Percentiles rank a stretch among this genome's conserved stretches.
phyloP scores from a whole-genome alignment of 2,797 vertebrate species.

The Eidolon dupreanum region DNA sequence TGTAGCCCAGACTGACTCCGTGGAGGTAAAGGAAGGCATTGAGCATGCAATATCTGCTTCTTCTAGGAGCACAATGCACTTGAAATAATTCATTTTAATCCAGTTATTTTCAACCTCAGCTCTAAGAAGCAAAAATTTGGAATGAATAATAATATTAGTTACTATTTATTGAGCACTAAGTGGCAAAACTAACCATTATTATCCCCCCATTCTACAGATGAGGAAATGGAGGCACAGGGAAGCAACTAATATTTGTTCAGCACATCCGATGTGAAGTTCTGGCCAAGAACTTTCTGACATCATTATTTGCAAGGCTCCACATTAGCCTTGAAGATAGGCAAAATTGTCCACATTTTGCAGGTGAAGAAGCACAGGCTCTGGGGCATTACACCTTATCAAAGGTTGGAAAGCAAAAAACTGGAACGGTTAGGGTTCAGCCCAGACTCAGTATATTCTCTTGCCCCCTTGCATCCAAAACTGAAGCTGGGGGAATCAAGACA shows the following conservation, averaged over 20 bases:
- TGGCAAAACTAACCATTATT: neutral
- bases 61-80: neutral
- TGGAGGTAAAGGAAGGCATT: neutral
- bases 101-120: conserved; percentile 6
- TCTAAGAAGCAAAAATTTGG: neutral
- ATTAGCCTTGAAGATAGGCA: neutral
- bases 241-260: neutral
- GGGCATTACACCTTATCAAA: neutral
- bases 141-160: neutral
- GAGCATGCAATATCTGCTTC: neutral
- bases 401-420: neutral
- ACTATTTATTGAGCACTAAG: neutral
- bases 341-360: neutral
- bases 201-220: neutral
- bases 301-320: neutral
- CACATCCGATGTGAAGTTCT: neutral
- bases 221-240: neutral
- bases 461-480: neutral
- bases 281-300: neutral
- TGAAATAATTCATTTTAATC: neutral
- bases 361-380: neutral
- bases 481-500: conserved; percentile 2
- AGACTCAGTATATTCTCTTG: neutral
- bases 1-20: neutral
- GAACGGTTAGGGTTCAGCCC: neutral